phyloP scores from a whole-genome alignment of 1,140 invertebrate genomes.

The Drosophila setifemur region DNA sequence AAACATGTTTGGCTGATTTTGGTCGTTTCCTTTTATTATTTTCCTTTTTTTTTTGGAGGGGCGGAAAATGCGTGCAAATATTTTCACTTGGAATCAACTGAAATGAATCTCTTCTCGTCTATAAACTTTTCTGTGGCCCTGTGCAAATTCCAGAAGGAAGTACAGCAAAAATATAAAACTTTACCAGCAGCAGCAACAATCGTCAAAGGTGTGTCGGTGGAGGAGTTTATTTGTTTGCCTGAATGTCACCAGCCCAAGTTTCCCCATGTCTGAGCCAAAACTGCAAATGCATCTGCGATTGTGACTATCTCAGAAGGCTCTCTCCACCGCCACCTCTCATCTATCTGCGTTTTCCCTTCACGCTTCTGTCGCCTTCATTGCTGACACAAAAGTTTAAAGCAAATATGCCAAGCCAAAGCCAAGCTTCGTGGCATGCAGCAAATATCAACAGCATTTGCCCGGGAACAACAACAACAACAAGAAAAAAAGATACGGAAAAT shows the following conservation, averaged over 20 bases:
- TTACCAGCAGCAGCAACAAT: conserved; percentile 35
- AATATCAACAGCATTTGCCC: conserved; percentile 62
- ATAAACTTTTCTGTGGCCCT: conserved; percentile 36
- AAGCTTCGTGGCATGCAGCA: conserved; percentile 66
- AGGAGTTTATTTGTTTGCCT: conserved; percentile 41
- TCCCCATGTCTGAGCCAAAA: conserved; percentile 55
- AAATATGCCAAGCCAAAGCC: conserved; percentile 66
- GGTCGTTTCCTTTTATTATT: background rate
- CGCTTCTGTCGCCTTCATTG: conserved; percentile 19
- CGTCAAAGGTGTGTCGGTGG: conserved; percentile 24
- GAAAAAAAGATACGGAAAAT: background rate
- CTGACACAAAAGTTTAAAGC: conserved; percentile 73
- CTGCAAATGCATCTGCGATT: conserved; percentile 37
- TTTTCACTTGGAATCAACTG: conserved; percentile 46
- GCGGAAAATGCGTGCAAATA: conserved; percentile 48
- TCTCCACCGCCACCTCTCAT: conserved; percentile 10
- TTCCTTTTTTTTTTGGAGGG: background rate
- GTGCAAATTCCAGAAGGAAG: conserved; percentile 52
- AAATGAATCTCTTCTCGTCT: conserved; percentile 53
- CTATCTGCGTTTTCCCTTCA: conserved; percentile 10
- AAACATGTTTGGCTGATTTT: conserved; percentile 12
- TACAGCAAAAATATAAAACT: conserved; percentile 29
- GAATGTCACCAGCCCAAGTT: conserved; percentile 72
- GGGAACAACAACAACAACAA: background rate
- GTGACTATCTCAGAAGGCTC: conserved; percentile 14